Percentiles rank a stretch among this genome's conserved stretches.
phyloP scores from a whole-genome alignment of 2,797 vertebrate species.

The Synanceia verrucosa region DNA sequence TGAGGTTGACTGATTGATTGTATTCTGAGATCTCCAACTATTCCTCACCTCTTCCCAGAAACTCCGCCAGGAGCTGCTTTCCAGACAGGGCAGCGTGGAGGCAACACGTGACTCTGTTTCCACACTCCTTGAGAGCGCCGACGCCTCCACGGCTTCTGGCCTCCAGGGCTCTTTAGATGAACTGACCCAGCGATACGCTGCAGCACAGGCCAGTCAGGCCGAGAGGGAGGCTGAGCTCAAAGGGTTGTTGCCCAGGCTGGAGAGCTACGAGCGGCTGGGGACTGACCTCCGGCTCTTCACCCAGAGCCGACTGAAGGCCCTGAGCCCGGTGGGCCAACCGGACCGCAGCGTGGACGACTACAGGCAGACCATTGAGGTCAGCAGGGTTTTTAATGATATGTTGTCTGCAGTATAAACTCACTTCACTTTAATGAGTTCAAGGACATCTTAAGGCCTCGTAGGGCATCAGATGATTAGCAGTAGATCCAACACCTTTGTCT shows the following conservation, averaged over 20 bases:
- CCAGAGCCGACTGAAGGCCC: constrained; percentile 81
- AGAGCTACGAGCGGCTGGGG: constrained; percentile 91
- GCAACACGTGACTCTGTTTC: constrained; percentile 91
- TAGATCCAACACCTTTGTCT: neutral
- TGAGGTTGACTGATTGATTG: too few relatives aligned
- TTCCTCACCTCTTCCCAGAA: constrained; percentile 80
- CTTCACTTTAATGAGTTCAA: neutral
- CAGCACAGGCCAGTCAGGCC: constrained; percentile 85
- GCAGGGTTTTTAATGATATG: neutral
- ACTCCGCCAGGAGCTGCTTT: constrained; percentile 93
- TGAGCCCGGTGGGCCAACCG: constrained; percentile 89
- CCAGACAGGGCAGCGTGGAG: constrained; percentile 92
- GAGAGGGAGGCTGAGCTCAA: constrained; percentile 87
- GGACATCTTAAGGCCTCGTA: neutral
- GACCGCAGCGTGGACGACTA: constrained; percentile 90
- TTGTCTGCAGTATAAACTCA: neutral
- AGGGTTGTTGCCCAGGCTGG: constrained; percentile 87
- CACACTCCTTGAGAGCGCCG: constrained; percentile 86
- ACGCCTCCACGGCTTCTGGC: constrained; percentile 83
- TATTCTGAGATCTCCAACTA: neutral
- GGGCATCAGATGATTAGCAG: neutral
- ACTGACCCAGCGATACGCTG: constrained; percentile 82
- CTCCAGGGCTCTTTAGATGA: constrained; percentile 87
- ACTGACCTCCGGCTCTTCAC: constrained; percentile 86
- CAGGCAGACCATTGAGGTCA: constrained; percentile 92